Base-by-base conservation (phyloP, 2,113 vertebrate species). In the Limnothrissa miodon region DNA sequence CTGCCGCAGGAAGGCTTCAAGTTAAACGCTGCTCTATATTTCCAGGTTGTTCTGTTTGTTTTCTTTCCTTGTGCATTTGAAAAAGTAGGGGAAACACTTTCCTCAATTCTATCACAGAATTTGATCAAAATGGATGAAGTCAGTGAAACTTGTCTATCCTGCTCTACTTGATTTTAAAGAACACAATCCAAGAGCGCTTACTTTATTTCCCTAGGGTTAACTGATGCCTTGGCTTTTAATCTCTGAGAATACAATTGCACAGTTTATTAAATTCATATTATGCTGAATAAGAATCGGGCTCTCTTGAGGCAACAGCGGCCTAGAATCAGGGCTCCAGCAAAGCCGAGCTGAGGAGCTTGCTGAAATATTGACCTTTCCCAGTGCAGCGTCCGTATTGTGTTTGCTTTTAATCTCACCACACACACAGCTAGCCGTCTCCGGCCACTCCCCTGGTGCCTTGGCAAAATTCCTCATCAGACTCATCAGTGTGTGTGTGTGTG, bases 51-150 rank as follows among this genome's bases (percentile, higher is more conserved):
- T 91, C 85, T 87, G 90, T 88, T 83, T 87, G 89, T 83, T 90
- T 82, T 36, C 13, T 89, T 90, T n/a, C 90, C 87, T 87, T 84
- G 74, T 86, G 84, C 89, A 83, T 91, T 91, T 90, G 89, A 87
- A 86, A 80, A 84, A 74, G 13, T 83, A 87, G 87, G 83, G 45
- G 88, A 88, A 90, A 85, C 83, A 90, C 88, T 80, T 88, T 33
- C 25, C 9, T 74, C 25, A 74, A 74, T 74, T 74, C 25, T 15
- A 29, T 15, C 29, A 15, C 13, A 4, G 25, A 5, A 74, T 74
- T 33, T 4, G 36, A 39, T 62, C n/a, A 62, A 62, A 25, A 74
- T 36, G 29, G 25, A 36, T 36, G 13, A 21, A 56, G 53, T 36
- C 1, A 15, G 15, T 15, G n/a, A 36, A 36, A 74, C 25, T 36